phyloP scores from a whole-genome alignment of 2,113 vertebrate genomes.

The Hippocampus comes region DNA sequence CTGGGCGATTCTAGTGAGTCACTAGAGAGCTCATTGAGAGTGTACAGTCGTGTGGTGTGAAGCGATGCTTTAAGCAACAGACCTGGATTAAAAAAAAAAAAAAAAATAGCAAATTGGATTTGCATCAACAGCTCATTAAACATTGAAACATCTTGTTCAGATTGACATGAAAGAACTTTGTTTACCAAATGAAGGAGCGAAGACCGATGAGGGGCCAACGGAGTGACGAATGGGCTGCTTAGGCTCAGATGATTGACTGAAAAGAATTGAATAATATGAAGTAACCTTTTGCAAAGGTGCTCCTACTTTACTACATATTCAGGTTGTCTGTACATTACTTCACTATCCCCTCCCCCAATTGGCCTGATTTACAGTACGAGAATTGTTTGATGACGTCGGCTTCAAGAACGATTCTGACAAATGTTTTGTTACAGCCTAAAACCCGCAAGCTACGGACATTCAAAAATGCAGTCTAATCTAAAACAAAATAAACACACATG shows the following conservation, averaged over 20 bases:
- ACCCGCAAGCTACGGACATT: too few species aligned
- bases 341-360: neutral
- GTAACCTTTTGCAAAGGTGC: neutral
- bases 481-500: neutral
- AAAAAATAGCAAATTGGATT: neutral
- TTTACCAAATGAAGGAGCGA: slow-evolving; percentile 57
- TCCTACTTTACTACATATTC: neutral
- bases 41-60: neutral
- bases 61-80: neutral
- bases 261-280: slow-evolving; percentile 21
- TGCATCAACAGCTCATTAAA: neutral
- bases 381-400: neutral
- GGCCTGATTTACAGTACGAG: neutral
- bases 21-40: neutral
- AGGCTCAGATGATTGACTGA: slow-evolving; percentile 41
- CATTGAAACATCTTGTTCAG: neutral
- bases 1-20: slow-evolving; percentile 4
- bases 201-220: slow-evolving; percentile 20
- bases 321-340: neutral
- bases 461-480: neutral
- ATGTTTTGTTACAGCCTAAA: neutral
- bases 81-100: neutral
- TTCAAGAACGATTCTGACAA: neutral
- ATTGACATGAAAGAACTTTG: slow-evolving; percentile 8
- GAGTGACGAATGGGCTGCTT: slow-evolving; percentile 46